A percentile compares a stretch with the other conserved stretches of the same genome.
phyloP scores from a whole-genome alignment of 2,888 invertebrate species.

The Meliscaeva auricollis region DNA sequence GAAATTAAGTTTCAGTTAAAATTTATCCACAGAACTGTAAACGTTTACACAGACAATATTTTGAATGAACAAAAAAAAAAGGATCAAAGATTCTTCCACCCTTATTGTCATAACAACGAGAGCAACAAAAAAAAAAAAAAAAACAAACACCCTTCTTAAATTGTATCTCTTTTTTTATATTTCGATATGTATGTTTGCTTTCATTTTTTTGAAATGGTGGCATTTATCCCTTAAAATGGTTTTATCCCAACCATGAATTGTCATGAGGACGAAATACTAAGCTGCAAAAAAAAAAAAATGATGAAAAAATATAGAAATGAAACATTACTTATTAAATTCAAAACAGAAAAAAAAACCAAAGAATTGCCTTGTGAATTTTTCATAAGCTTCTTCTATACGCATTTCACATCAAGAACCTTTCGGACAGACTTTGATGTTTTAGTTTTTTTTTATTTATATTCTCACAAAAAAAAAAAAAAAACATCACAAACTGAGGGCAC shows the following conservation, averaged over 20 bases:
- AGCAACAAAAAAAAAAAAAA: not conserved
- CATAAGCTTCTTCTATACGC: slow-evolving; percentile 48
- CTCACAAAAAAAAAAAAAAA: not conserved
- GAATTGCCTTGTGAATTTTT: slow-evolving; percentile 53
- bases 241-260: slow-evolving; percentile 40
- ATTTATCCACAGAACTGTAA: not conserved
- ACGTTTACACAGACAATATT: not conserved
- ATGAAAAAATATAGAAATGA: not conserved
- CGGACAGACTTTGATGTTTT: slow-evolving; percentile 30
- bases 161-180: slow-evolving; percentile 8
- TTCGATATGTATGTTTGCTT: not conserved
- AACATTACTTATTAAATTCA: slow-evolving; percentile 54
- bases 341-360: slow-evolving; percentile 12
- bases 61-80: slow-evolving; percentile 20
- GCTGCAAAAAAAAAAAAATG: not conserved
- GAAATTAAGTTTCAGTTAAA: not conserved
- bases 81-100: slow-evolving; percentile 39
- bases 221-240: slow-evolving; percentile 42
- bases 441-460: too few species aligned
- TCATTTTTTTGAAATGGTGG: slow-evolving; percentile 1
- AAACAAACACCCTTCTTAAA: slow-evolving; percentile 12
- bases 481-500: not conserved
- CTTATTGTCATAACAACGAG: slow-evolving; percentile 18
- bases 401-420: slow-evolving; percentile 17
- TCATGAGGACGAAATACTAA: slow-evolving; percentile 24